Conservation (phyloP, 2,113 vertebrate species). For the Pundamilia nyererei region DNA sequence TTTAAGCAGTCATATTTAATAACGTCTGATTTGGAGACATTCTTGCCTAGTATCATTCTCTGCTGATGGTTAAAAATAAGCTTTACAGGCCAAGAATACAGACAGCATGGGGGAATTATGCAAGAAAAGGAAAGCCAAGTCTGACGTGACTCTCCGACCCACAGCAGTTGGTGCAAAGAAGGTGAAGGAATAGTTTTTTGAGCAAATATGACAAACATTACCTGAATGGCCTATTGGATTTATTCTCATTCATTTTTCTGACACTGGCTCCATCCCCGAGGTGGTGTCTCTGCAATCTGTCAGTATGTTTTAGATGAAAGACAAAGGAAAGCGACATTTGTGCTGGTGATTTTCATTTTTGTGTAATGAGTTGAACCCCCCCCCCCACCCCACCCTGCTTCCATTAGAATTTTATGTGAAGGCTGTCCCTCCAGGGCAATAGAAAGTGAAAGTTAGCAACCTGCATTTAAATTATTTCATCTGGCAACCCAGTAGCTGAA, state of each 20-base stretch:
- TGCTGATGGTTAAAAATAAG: not conserved
- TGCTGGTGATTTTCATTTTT: constrained; percentile 15
- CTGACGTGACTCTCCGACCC: not conserved
- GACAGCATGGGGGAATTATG: not conserved
- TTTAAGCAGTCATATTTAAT: not conserved
- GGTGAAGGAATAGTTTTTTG: not conserved
- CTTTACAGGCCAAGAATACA: not conserved
- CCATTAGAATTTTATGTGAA: not conserved
- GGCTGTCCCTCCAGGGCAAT: not conserved
- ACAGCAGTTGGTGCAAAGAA: not conserved
- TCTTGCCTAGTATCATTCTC: not conserved
- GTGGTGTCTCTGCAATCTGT: not conserved
- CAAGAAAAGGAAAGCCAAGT: not conserved
- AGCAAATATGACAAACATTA: constrained; percentile 1
- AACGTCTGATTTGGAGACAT: not conserved
- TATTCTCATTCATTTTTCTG: not conserved
- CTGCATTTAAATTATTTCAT: not conserved
- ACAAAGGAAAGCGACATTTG: constrained; percentile 30
- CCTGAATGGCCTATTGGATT: not conserved
- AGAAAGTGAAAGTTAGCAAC: not conserved
- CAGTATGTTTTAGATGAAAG: constrained; percentile 10
- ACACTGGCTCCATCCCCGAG: not conserved
- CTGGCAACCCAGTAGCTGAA: not conserved
- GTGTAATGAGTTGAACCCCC: constrained; percentile 18
- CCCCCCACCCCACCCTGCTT: not conserved